Evolutionary conservation across 2,888 invertebrate genomes (phyloP), one percentile per base, ranked within the genome.

Genomic region (Morpho helenor): DNA sequence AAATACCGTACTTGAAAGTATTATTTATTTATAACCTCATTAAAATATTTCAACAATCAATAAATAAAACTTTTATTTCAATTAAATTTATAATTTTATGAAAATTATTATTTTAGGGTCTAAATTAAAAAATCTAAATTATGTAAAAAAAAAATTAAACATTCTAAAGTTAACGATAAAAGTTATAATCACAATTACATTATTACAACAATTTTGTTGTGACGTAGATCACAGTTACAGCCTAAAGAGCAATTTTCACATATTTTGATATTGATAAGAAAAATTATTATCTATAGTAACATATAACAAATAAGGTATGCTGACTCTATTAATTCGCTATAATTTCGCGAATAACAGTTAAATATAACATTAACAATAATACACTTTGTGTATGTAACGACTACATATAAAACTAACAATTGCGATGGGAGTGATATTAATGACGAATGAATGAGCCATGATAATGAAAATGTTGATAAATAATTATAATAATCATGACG

Each of bases 161-260:
- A 23, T 31, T 2, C 31, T 31, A 31, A 31, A 31, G 31, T 31
- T 31, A 31, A 31, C 31, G 31, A 31, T 31, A 31, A 31, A 31
- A 31, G 31, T 31, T 31, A 31, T 31, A 31, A 31, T 31, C 31
- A 40, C n/a, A 45, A 56, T 40, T 49, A 41, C 6, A 52, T 23
- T 47, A 44, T 41, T 52, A 54, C 9, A 73, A 74, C 55, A 76
- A 74, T 74, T 76, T 75, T 69, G 77, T 76, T 64, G 79, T 82
- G 81, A 86, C 62, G 74, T 68, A 66, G 82, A 89, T 89, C 89
- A 89, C 89, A 89, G 89, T 71, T 78, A 78, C 79, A 87, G 88
- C 89, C 83, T 79, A 84, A 77, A 87, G 87, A 88, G 87, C 88
- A 67, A 65, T 66, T 65, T 67, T 63, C 64, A 61, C 50, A 53